Percentiles rank a stretch among this genome's conserved stretches.
Evolutionary conservation across 2,113 vertebrate species (phyloP).

Genomic region (Anguilla rostrata): DNA sequence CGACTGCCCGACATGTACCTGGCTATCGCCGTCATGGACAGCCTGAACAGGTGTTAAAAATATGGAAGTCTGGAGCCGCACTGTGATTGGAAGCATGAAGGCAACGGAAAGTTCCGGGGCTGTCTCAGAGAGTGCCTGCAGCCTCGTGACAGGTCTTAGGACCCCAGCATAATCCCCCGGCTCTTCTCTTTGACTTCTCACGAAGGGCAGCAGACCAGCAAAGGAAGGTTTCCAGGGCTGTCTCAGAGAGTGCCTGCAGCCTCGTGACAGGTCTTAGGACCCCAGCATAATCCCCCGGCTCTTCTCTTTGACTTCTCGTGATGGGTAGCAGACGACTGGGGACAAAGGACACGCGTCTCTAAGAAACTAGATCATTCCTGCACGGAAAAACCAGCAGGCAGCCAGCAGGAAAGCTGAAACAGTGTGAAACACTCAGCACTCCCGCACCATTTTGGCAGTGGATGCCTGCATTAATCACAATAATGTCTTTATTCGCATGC

Average conservation of each 20-base stretch:
- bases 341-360: background rate
- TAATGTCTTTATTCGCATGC: no score
- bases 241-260: background rate
- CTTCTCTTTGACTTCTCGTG: background rate
- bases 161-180: background rate
- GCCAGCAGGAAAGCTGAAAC: background rate
- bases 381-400: background rate
- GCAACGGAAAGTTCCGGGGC: background rate
- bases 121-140: no score
- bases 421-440: no score
- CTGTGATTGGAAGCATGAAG: constrained; percentile 37
- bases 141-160: background rate
- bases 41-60: background rate
- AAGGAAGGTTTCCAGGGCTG: background rate
- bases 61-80: background rate
- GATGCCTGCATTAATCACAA: no score
- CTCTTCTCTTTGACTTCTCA: background rate
- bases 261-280: background rate
- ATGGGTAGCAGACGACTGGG: background rate
- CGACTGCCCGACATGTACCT: no score
- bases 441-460: no score
- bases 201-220: background rate
- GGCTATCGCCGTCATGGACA: no score
- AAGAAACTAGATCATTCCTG: background rate
- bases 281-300: background rate